Percentiles rank a stretch among this genome's conserved stretches.
These are phyloP conservation scores for Iguana delicatissima DNA, from an alignment of 2,797 vertebrate genomes.

Conservation along the genomic window DNA sequence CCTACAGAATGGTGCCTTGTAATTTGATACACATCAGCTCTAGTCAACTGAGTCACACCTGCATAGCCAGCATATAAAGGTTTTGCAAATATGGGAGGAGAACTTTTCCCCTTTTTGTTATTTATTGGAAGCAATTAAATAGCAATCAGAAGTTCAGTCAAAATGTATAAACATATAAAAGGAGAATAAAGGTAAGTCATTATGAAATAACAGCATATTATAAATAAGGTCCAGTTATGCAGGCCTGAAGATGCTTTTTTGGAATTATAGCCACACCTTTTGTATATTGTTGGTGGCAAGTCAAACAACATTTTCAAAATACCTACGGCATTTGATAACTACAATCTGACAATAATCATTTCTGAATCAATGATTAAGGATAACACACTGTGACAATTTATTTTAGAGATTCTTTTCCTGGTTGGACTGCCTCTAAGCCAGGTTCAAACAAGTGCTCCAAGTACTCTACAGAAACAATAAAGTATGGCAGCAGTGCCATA, in stretches of 20 bases:
- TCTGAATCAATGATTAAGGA: neutral
- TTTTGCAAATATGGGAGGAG: no score
- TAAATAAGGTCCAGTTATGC: no score
- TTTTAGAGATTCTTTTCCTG: neutral
- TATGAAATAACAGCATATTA: neutral
- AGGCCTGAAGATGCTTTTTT: fast-evolving
- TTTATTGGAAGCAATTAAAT: neutral
- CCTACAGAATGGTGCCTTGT: no score
- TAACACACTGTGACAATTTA: neutral
- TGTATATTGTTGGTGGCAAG: fast-evolving
- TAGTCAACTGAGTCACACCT: neutral
- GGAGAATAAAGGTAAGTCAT: neutral
- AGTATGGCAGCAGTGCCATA: neutral
- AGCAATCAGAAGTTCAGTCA: neutral
- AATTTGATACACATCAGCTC: neutral
- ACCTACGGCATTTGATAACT: neutral
- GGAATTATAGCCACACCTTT: neutral
- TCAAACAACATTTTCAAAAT: fast-evolving
- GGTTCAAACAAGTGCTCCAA: neutral
- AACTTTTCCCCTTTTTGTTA: neutral
- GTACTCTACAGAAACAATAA: neutral
- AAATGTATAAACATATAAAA: neutral
- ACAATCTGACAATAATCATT: neutral
- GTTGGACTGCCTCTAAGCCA: neutral
- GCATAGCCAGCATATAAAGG: neutral